Conservation (phyloP, 2,113 vertebrate genomes). For the Rhinichthys klamathensis region DNA sequence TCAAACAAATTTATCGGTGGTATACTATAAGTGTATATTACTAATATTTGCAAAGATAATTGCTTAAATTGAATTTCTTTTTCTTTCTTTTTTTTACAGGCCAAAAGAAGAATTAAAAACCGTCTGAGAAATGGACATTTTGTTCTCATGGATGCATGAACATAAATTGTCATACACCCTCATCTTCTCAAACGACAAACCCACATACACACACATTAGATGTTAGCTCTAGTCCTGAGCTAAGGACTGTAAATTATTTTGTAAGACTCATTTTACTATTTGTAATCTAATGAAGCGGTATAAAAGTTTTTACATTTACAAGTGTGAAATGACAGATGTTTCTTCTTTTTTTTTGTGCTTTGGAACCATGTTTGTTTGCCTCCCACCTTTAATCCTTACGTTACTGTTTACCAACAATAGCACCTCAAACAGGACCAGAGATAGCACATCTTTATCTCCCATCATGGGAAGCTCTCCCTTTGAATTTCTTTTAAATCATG, state of each 20-base stretch:
- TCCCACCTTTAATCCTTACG: conserved; percentile 30
- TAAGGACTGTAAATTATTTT: conserved; percentile 71
- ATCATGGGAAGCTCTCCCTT: conserved; percentile 30
- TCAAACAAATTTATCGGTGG: too few relatives aligned
- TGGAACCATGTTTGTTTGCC: conserved; percentile 35
- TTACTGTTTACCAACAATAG: conserved; percentile 45
- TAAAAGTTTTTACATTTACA: conserved; percentile 58
- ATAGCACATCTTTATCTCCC: conserved; percentile 23
- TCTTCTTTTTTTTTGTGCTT: conserved; percentile 43
- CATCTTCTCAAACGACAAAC: conserved; percentile 20
- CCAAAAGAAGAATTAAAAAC: conserved; percentile 79
- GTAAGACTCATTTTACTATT: conserved; percentile 66
- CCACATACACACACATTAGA: conserved; percentile 35
- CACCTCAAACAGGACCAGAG: conserved; percentile 51
- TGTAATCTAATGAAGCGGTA: conserved; percentile 60
- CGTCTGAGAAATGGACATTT: conserved; percentile 62
- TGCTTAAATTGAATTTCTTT: not conserved
- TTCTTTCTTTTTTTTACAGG: conserved; percentile 64
- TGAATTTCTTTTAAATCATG: conserved; percentile 69
- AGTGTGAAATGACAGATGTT: conserved; percentile 54
- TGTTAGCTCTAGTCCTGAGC: conserved; percentile 50
- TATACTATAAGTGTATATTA: too few relatives aligned
- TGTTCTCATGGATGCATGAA: conserved; percentile 46
- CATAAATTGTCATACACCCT: conserved; percentile 40
- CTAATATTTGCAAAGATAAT: not conserved